Conservation (phyloP, 2,888 invertebrate genomes). For the Hirtodrosophila cameraria region DNA sequence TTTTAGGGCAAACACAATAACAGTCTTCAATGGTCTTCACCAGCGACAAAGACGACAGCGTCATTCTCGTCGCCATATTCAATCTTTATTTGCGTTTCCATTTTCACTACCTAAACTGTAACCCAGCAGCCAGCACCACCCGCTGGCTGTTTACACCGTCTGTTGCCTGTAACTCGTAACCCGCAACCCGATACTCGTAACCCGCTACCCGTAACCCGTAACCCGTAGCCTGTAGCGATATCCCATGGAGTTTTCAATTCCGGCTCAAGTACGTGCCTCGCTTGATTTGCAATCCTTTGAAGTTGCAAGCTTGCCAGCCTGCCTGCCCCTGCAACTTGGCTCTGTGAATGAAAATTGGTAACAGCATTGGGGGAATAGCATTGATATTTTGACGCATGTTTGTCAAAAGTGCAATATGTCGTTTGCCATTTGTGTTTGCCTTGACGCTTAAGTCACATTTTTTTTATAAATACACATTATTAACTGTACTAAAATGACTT, state of each 20-base stretch:
- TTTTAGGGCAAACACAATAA: conserved; percentile 62
- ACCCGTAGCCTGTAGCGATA: conserved; percentile 34
- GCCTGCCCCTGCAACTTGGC: conserved; percentile 1
- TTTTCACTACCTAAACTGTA: conserved; percentile 46
- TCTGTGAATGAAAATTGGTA: background rate
- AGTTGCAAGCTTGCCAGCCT: conserved; percentile 43
- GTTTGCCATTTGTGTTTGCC: conserved; percentile 45
- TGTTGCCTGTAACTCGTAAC: conserved; percentile 5
- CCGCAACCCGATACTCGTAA: too few relatives aligned
- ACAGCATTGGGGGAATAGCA: background rate
- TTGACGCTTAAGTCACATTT: conserved; percentile 20
- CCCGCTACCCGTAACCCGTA: too few relatives aligned
- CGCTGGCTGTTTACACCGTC: conserved; percentile 10
- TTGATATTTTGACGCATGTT: conserved; percentile 49
- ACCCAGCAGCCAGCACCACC: background rate
- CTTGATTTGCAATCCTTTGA: conserved; percentile 60
- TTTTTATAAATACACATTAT: too few relatives aligned
- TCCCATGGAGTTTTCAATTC: conserved; percentile 65
- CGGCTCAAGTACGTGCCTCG: conserved; percentile 60
- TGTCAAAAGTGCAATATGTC: conserved; percentile 51
- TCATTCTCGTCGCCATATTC: conserved; percentile 52
- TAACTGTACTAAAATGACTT: conserved; percentile 17
- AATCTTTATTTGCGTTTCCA: conserved; percentile 70
- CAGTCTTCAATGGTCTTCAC: conserved; percentile 38
- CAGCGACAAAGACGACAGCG: conserved; percentile 18